phyloP scores from a whole-genome alignment of 30 jellyfish, hydroid and myxozoan genomes.

The Catostylus mosaicus region DNA sequence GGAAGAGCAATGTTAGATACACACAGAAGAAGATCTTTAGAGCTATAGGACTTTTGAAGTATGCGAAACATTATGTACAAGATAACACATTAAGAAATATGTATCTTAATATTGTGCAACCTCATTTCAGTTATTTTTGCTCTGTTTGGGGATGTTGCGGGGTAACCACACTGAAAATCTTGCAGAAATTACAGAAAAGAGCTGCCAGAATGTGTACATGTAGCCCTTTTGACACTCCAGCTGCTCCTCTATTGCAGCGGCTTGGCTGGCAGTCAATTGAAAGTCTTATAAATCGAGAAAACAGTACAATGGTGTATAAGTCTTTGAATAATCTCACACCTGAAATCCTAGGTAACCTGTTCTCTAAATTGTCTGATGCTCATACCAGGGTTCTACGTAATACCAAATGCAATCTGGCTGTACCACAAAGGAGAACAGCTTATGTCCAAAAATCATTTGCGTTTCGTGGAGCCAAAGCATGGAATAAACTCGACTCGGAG shows the following conservation, averaged over 20 bases:
- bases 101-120: constrained; percentile 1
- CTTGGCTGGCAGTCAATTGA: not conserved
- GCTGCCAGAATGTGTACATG: not conserved
- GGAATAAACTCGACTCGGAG: constrained; percentile 21
- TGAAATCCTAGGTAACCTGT: constrained; percentile 1
- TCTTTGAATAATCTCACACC: constrained; percentile 6
- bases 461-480: constrained; percentile 18
- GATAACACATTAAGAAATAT: not conserved
- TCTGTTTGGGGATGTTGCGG: constrained; percentile 3
- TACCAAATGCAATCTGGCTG: constrained; percentile 14
- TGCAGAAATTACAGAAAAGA: constrained; percentile 12
- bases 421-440: constrained; percentile 13
- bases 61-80: not conserved
- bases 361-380: not conserved
- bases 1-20: not conserved
- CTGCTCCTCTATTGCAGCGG: constrained; percentile 3
- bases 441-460: constrained; percentile 19
- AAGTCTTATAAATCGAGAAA: not conserved
- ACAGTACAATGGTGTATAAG: not conserved
- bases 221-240: not conserved
- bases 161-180: not conserved
- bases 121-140: not conserved
- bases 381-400: constrained; percentile 16
- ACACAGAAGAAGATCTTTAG: not conserved
- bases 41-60: constrained; percentile 10